A percentile compares a stretch with the other conserved stretches of the same genome.
Evolutionary conservation across 2,797 vertebrate genomes (phyloP).

Genomic region (Anguilla marmorata): DNA sequence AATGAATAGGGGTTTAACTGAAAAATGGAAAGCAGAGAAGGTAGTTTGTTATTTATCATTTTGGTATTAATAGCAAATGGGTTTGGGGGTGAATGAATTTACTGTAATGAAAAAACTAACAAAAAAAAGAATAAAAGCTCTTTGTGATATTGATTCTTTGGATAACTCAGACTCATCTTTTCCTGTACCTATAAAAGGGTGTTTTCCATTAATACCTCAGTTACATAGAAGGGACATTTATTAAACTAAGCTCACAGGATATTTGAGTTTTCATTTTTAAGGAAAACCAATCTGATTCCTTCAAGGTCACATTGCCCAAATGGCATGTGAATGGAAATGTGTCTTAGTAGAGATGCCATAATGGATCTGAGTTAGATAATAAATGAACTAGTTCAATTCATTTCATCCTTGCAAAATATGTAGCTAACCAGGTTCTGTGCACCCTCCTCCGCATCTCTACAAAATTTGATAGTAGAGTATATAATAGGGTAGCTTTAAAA

Average conservation of each 20-base stretch:
- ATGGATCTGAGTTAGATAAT: neutral
- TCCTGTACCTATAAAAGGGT: neutral
- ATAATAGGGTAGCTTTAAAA: too few species aligned
- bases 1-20: neutral
- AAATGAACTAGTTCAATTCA: neutral
- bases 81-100: conserved; percentile 5
- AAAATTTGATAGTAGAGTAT: too few species aligned
- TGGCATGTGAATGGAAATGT: neutral
- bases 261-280: neutral
- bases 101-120: neutral
- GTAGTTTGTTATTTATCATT: conserved; percentile 11
- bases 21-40: neutral
- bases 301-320: neutral
- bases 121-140: neutral
- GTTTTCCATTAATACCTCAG: neutral
- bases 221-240: neutral
- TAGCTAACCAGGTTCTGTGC: too few species aligned
- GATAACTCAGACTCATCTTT: neutral
- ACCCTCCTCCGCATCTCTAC: too few species aligned
- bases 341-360: neutral
- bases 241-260: neutral
- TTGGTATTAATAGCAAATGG: conserved; percentile 4
- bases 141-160: neutral
- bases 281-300: neutral
- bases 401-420: neutral